A percentile compares a stretch with the other conserved stretches of the same genome.
Evolutionary conservation across 2,888 invertebrate genomes (phyloP).

Genomic region (Eupelmus urozonus): DNA sequence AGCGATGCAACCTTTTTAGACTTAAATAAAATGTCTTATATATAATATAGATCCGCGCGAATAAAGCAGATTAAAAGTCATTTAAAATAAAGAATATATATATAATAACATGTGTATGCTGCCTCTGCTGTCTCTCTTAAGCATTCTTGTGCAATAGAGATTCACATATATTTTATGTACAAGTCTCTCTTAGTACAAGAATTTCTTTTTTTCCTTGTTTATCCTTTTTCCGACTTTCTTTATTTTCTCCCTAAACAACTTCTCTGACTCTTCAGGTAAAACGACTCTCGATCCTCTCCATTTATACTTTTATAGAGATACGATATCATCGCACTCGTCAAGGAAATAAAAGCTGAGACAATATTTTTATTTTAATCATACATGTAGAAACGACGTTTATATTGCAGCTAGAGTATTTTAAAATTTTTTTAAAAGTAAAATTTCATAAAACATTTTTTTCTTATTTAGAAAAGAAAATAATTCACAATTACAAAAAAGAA

Average conservation of each 20-base stretch:
- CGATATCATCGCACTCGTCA: slow-evolving; percentile 30
- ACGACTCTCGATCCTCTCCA: slow-evolving; percentile 40
- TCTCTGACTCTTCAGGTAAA: slow-evolving; percentile 44
- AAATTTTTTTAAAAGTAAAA: slow-evolving; percentile 48
- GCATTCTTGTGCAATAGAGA: slow-evolving; percentile 57
- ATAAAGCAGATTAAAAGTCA: slow-evolving; percentile 56
- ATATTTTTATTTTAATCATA: slow-evolving; percentile 39
- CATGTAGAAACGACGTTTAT: slow-evolving; percentile 43
- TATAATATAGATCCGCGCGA: slow-evolving; percentile 59
- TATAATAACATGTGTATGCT: slow-evolving; percentile 59
- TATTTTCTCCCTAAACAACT: slow-evolving; percentile 47
- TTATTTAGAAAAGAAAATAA: slow-evolving; percentile 15
- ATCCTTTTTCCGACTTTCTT: slow-evolving; percentile 25
- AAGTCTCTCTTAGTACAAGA: slow-evolving; percentile 57
- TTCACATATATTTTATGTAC: slow-evolving; percentile 60
- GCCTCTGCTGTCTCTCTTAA: slow-evolving; percentile 53
- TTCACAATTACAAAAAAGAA: slow-evolving; percentile 46
- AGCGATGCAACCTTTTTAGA: slow-evolving; percentile 60
- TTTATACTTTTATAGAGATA: slow-evolving; percentile 35
- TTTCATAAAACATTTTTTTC: slow-evolving; percentile 43
- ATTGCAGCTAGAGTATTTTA: slow-evolving; percentile 55
- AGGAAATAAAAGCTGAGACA: slow-evolving; percentile 50
- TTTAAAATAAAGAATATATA: slow-evolving; percentile 60
- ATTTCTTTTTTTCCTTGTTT: slow-evolving; percentile 44
- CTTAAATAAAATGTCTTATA: slow-evolving; percentile 58